These are phyloP conservation scores for Copidosoma aretas DNA, from an alignment of 2,888 invertebrate genomes.

Conservation along the genomic window DNA sequence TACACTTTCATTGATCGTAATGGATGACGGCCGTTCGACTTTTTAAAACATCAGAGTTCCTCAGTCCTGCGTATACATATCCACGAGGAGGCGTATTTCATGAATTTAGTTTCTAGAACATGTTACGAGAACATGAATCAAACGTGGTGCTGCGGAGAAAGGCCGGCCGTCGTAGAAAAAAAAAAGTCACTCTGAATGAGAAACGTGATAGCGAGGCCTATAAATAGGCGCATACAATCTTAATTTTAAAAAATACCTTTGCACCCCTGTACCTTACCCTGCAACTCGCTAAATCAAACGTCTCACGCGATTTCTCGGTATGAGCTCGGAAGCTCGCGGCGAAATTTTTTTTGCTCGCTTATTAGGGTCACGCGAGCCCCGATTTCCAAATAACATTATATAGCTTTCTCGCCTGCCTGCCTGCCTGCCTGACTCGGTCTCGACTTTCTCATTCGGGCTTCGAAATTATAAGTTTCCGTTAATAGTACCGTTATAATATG, in stretches of 20 bases:
- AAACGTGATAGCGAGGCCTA: neutral
- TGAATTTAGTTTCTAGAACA: neutral
- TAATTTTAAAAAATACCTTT: neutral
- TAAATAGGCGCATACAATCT: neutral
- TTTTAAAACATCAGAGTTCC: no score
- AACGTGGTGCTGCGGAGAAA: neutral
- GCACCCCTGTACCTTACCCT: neutral
- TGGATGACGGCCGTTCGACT: no score
- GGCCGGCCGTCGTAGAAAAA: neutral
- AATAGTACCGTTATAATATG: neutral
- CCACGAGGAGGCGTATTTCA: neutral
- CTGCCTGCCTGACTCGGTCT: neutral
- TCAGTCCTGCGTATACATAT: no score
- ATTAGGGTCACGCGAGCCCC: conserved; percentile 17
- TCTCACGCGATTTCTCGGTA: conserved; percentile 26
- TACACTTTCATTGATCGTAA: no score
- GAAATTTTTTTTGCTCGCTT: conserved; percentile 18
- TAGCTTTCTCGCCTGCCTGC: neutral
- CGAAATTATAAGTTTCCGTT: conserved; percentile 7
- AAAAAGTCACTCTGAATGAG: neutral
- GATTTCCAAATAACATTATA: conserved; percentile 13
- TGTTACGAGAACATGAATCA: neutral
- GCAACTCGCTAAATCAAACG: conserved; percentile 4
- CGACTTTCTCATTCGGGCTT: neutral
- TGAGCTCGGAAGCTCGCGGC: conserved; percentile 1